These are phyloP conservation scores for Ganaspis sp. DNA, from an alignment of 1,140 invertebrate species.

Conservation along the genomic window DNA sequence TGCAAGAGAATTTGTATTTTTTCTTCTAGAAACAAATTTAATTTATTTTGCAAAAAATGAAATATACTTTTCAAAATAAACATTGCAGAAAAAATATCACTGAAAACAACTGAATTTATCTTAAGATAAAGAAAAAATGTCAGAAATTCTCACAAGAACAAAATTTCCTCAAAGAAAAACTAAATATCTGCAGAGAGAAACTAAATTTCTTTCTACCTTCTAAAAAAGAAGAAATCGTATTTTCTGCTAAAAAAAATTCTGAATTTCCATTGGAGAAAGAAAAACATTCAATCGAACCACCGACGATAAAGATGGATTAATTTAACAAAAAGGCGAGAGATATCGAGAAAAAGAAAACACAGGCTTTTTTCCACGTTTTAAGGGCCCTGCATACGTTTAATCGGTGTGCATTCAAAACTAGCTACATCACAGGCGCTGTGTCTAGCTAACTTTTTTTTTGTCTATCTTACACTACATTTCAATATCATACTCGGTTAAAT, in stretches of 20 bases:
- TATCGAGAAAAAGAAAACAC: constrained; percentile 26
- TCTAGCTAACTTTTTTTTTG: constrained; percentile 64
- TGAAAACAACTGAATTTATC: no score
- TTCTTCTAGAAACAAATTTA: no score
- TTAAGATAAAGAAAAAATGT: no score
- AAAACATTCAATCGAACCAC: constrained; percentile 46
- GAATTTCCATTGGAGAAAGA: background rate
- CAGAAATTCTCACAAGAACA: no score
- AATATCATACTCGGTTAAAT: constrained; percentile 49
- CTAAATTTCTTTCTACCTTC: no score
- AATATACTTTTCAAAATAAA: no score
- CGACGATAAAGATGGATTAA: constrained; percentile 60
- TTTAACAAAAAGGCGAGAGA: constrained; percentile 12
- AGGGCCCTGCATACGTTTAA: constrained; percentile 63
- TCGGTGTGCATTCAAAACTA: constrained; percentile 63
- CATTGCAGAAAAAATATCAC: no score
- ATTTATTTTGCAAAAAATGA: no score
- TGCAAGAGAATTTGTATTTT: no score
- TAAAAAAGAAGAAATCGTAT: background rate
- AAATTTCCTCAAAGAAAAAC: no score
- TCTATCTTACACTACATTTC: constrained; percentile 65
- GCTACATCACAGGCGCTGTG: constrained; percentile 73
- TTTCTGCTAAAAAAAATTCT: no score
- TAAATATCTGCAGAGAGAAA: no score
- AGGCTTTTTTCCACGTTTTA: constrained; percentile 23